phyloP scores from a whole-genome alignment of 2,888 invertebrate species.

The Girardia tigrina region DNA sequence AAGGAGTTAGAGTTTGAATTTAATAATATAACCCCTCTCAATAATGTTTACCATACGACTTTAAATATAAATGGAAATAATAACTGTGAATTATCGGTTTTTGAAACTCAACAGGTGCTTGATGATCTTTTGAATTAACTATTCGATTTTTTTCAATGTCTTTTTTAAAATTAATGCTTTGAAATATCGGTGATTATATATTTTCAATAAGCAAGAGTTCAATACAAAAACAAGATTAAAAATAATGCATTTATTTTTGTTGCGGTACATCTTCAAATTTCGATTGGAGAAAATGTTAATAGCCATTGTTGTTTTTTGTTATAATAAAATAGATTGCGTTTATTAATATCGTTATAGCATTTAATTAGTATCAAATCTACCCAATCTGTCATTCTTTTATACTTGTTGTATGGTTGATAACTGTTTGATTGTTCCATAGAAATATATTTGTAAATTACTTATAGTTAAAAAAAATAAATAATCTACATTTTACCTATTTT shows the following conservation, averaged over 20 bases:
- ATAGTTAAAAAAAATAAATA: neutral
- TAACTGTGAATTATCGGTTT: slow-evolving; percentile 5
- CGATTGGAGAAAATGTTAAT: neutral
- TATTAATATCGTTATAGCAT: too few species aligned
- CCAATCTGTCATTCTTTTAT: slow-evolving; percentile 11
- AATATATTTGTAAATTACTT: slow-evolving; percentile 10
- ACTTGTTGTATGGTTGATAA: slow-evolving; percentile 21
- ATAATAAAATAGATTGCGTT: neutral
- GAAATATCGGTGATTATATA: too few species aligned
- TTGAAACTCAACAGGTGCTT: slow-evolving; percentile 19
- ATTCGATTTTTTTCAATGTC: neutral
- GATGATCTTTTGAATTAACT: neutral
- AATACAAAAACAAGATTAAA: neutral
- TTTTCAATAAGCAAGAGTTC: too few species aligned
- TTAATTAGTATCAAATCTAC: slow-evolving; percentile 20
- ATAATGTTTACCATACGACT: neutral
- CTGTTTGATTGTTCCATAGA: slow-evolving; percentile 1
- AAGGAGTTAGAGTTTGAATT: neutral
- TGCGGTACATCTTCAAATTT: neutral
- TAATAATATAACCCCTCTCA: neutral
- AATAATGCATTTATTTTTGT: slow-evolving; percentile 4
- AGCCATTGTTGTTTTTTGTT: neutral
- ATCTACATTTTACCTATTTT: neutral
- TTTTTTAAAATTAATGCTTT: too few species aligned
- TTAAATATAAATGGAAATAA: neutral